Evolutionary conservation across 2,113 vertebrate genomes (phyloP).

Genomic region (Actinemys pallida): DNA sequence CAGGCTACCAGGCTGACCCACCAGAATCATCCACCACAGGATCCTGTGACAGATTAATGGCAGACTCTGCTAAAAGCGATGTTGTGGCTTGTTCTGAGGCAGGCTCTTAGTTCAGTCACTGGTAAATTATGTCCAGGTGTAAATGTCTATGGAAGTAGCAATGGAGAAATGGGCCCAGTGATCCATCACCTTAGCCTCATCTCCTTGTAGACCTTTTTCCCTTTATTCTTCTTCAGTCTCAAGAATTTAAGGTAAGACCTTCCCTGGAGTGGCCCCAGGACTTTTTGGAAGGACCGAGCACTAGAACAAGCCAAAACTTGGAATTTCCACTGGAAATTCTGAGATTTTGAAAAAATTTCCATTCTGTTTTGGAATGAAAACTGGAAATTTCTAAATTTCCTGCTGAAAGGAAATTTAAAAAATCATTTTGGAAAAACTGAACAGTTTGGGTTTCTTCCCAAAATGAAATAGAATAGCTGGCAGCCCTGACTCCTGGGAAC

Average conservation of each 20-base stretch:
- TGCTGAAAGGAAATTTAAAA: neutral
- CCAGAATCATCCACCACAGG: neutral
- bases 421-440: neutral
- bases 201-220: neutral
- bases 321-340: neutral
- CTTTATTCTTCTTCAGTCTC: neutral
- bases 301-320: neutral
- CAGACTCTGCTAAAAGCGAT: neutral
- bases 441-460: neutral
- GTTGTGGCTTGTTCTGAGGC: neutral
- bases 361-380: neutral
- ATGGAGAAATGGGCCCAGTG: neutral
- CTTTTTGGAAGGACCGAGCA: neutral
- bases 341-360: neutral
- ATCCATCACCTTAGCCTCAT: neutral
- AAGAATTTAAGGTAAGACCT: neutral
- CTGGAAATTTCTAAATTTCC: neutral
- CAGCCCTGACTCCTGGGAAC: neutral
- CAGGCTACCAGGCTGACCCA: fast-evolving
- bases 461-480: neutral
- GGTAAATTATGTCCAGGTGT: neutral
- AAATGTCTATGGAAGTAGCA: neutral
- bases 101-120: neutral
- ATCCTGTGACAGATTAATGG: neutral
- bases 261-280: neutral